These are phyloP conservation scores for Eriosoma lanigerum DNA, from an alignment of 1,140 invertebrate genomes.

Conservation along the genomic window DNA sequence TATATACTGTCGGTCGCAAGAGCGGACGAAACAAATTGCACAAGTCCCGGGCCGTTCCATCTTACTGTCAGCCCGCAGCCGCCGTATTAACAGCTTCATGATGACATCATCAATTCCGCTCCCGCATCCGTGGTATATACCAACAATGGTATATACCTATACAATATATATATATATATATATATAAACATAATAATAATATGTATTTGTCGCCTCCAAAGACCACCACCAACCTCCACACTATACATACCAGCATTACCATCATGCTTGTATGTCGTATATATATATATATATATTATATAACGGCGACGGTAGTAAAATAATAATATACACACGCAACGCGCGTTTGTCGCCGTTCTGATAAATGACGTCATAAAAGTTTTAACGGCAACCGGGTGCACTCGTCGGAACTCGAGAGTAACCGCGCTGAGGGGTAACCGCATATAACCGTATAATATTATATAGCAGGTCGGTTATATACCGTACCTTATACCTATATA, in stretches of 20 bases:
- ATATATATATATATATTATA: background rate
- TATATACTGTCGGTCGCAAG: background rate
- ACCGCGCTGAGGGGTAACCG: background rate
- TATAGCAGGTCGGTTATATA: background rate
- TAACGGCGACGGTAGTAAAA: no score
- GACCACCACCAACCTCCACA: no score
- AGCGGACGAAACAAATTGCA: slow-evolving; percentile 27
- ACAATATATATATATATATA: background rate
- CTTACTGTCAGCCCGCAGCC: slow-evolving; percentile 43
- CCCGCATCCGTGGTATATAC: no score
- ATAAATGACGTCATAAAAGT: slow-evolving; percentile 46
- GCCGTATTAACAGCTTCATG: slow-evolving; percentile 43
- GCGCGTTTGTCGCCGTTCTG: background rate
- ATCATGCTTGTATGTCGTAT: background rate
- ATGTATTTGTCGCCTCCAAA: background rate
- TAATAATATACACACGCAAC: no score
- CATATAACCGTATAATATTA: background rate
- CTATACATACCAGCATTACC: no score
- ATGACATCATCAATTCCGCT: slow-evolving; percentile 45
- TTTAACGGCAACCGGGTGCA: slow-evolving; percentile 37
- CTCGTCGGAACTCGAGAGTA: background rate
- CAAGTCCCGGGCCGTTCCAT: slow-evolving; percentile 12
- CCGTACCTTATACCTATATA: no score
- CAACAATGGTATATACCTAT: background rate
- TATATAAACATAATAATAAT: background rate